Evolutionary conservation across 92 coral and sea anemone species (phyloP), one percentile per base, ranked within the genome.

Genomic region (Parazoanthus swiftii): DNA sequence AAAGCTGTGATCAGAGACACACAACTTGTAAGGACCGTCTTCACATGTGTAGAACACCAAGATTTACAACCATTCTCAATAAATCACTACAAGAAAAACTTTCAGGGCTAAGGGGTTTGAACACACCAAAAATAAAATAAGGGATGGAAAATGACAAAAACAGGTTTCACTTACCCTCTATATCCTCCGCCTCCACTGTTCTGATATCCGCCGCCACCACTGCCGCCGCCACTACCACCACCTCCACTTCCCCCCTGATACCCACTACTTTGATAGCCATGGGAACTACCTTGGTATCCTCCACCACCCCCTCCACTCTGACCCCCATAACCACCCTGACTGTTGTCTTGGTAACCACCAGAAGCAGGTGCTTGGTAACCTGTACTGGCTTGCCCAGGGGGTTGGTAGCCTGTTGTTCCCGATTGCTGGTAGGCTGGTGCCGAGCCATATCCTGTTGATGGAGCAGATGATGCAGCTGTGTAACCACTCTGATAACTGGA

Each of bases 361-460:
- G 86, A 71, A 18, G 86, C 10, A 7, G 86, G 86, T 25, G 86
- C 86, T 72, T 83, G 87, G 87, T 84, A 84, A 25, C 87, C 87
- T 29, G 26, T 68, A 68, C 78, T 73, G 71, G 78, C 37, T 21
- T 72, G 77, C 0, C 16, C 79, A 5, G 75, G 79, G 6, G 87
- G 78, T 72, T 83, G 86, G 65, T 83, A 83, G 54, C 29, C 26
- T 25, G 87, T 14, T 18, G 77, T 15, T 48, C 79, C 44, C 7
- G 65, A 79, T 15, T 72, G 87, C 36, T 84, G 87, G 58, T 84
- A 84, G 0, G 78, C 67, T 6, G 87, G 6, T 33, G 77, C 66
- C 3, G 87, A 46, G 8, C 87, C 66, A 51, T 70, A 84, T 20
- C 87, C 63, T 63, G 43, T 65, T 63, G 85, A 81, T 14, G 85